Evolutionary conservation across 2,113 vertebrate species (phyloP).

Genomic region (Carassius gibelio): DNA sequence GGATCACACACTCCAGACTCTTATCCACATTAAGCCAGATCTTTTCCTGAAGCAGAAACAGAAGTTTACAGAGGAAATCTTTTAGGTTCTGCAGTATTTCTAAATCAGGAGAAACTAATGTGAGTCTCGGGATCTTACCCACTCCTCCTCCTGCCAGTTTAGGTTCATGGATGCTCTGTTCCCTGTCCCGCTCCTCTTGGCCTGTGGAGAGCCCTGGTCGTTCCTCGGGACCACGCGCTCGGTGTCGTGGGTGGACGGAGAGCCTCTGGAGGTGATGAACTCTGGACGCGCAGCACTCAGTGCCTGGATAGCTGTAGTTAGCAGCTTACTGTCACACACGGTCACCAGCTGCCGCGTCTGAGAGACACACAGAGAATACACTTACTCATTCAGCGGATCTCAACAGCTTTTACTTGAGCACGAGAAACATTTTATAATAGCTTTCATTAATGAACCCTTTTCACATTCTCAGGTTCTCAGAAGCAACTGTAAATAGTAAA

Average conservation of each 20-base stretch:
- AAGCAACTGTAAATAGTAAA: neutral
- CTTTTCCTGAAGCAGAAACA: slow-evolving; percentile 82
- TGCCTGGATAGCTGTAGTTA: slow-evolving; percentile 90
- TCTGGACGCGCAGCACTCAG: slow-evolving; percentile 90
- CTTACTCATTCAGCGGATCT: neutral
- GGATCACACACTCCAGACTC: slow-evolving; percentile 96
- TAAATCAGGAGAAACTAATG: neutral
- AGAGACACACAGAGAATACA: neutral
- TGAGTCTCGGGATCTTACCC: slow-evolving; percentile 76
- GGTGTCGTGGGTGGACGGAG: slow-evolving; percentile 81
- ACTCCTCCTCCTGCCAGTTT: slow-evolving; percentile 92
- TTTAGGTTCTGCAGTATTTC: neutral
- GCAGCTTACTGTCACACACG: slow-evolving; percentile 92
- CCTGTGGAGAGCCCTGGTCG: slow-evolving; percentile 79
- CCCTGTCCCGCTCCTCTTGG: slow-evolving; percentile 82
- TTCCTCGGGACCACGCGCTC: slow-evolving; percentile 91
- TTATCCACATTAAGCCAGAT: slow-evolving; percentile 97
- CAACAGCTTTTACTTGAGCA: neutral
- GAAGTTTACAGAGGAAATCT: neutral
- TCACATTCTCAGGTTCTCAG: neutral
- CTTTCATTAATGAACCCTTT: neutral
- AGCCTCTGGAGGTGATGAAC: slow-evolving; percentile 84
- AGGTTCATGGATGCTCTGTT: slow-evolving; percentile 88
- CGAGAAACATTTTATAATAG: neutral
- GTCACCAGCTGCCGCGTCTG: slow-evolving; percentile 95